Base-by-base conservation (phyloP, 2,888 invertebrate genomes). In the Diplolepis rosae region DNA sequence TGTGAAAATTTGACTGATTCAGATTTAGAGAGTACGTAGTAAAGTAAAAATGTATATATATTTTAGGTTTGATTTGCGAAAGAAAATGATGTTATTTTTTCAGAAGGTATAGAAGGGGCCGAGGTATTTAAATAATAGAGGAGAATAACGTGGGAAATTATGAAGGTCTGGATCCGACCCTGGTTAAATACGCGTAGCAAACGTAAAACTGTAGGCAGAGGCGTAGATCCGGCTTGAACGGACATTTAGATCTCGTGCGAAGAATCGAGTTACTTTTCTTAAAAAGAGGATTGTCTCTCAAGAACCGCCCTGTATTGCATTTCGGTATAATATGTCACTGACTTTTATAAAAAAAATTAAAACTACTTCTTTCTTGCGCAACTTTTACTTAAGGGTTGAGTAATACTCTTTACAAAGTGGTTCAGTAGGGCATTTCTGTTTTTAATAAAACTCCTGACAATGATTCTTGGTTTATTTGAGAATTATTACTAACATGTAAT, bases 211-310 rank as follows among this genome's bases (percentile, higher is more conserved):
- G 11, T 15, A 28, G 28, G 35, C 56, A 56, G 35, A 56, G 35
- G 56, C 56, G 56, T 56, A 56, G 56, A 56, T 56, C 56, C 56
- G 56, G 54, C 56, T 56, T 56, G 11, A 6, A 56, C 56, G 22
- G 35, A 11, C 54, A 15, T 28, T 54, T 22, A 56, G 35, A 39
- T 56, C 56, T 39, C 56, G 32, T 56, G 35, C 32, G 15, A 56
- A 32, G 50, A 50, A 50, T 50, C 50, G 50, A 28, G 52, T 52
- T 30, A 15, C 52, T 52, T 56, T 50, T 22, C 50, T 50, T 11
- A n/a, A n/a, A n/a, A n/a, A n/a, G 56, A 39, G 35, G 56, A 56
- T 56, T 35, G 56, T 56, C 35, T 56, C 22, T 56, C 35, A 56
- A 39, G 35, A 39, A 39, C 6, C 9, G 52, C 30, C 15, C 30